phyloP scores from a whole-genome alignment of 2,797 vertebrate species.

The Lepus oiostolus region DNA sequence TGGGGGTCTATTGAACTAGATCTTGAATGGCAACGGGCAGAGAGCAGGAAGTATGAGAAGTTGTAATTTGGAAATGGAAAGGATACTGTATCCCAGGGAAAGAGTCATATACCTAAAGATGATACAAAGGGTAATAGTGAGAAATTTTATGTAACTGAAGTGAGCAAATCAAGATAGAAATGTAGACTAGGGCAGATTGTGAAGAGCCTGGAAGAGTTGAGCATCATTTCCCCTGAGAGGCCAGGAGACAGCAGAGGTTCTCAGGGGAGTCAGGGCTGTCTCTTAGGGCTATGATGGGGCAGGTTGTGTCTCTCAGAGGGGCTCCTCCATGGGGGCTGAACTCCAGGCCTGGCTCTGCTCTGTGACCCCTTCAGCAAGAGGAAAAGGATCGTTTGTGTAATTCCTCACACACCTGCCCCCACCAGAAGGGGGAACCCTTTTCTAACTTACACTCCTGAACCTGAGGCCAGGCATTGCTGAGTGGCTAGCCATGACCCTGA shows the following conservation, averaged over 20 bases:
- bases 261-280: neutral
- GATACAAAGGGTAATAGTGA: neutral
- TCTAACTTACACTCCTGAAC: neutral
- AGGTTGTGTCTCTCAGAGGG: neutral
- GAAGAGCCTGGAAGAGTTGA: neutral
- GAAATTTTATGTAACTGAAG: neutral
- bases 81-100: neutral
- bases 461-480: neutral
- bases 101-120: slow-evolving; percentile 25
- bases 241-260: neutral
- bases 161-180: neutral
- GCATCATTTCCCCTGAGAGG: neutral
- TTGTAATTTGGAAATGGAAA: slow-evolving; percentile 27
- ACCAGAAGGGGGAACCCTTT: neutral
- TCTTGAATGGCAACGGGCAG: neutral
- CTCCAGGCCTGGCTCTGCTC: neutral
- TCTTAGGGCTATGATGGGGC: neutral
- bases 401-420: neutral
- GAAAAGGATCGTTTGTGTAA: neutral
- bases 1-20: neutral
- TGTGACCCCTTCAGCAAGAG: neutral
- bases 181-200: neutral
- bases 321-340: neutral
- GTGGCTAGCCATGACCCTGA: neutral
- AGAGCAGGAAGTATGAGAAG: neutral